Base-by-base conservation (phyloP, 2,797 vertebrate genomes). In the Danio tinwini region DNA sequence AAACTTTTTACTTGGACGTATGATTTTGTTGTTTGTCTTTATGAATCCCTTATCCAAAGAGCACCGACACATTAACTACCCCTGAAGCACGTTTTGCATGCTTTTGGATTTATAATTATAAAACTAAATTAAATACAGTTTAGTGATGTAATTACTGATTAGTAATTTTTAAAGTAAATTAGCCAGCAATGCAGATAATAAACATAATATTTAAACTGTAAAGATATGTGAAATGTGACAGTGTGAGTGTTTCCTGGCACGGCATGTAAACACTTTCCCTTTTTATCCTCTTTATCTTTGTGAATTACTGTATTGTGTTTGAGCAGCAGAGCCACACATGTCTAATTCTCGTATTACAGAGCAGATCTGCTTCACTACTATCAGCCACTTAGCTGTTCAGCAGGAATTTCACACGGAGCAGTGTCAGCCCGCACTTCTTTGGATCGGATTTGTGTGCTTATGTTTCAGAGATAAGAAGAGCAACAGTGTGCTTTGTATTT, bases 331-430 rank as follows among this genome's bases (percentile, higher is more conserved):
- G 69, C 63, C 64, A 72, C 45, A 61, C 19, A 47, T 59, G 52
- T 49, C 8, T 21, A 7, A 47, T 37, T 72, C 19, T 73, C 69
- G 0, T 59, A 37, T 73, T 59, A 45, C 9, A 73, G 69, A 71
- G 39, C 37, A 64, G 40, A 56, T 67, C 52, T 81, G 39, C 74
- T 65, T 63, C 63, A 67, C 78, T 39, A 81, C 68, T 81, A 85
- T 85, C 74, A 65, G 61, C 73, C 45, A 12, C 21, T 37, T 56
- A 62, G 58, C 14, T 49, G 42, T 56, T 62, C 11, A 16, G 17
- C 49, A 68, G 76, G 61, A 71, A 76, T 82, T 74, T 44, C 13
- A 2, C 53, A 70, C 59, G 21, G 7, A 14, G 37, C 29, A 29
- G 37, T 29, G 21, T 14, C 16, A 50, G 44, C n/a, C 13, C 29